Evolutionary conservation across 2,797 vertebrate species (phyloP).

Genomic region (Zenarchopterus dispar): DNA sequence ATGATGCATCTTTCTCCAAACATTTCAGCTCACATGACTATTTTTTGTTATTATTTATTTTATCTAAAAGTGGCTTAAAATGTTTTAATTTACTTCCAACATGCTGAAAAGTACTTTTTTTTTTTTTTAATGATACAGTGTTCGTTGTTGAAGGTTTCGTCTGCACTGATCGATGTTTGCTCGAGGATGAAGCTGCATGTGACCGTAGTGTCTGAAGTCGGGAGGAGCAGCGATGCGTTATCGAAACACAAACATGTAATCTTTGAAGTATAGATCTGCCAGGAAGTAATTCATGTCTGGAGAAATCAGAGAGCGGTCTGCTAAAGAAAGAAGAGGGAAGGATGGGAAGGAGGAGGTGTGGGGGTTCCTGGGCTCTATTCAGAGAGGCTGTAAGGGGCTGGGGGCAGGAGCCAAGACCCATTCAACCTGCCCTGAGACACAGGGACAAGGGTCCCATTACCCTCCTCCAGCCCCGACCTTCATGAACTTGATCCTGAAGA

Average conservation of each 20-base stretch:
- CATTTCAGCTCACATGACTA: too few species aligned
- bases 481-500: slow-evolving; percentile 68
- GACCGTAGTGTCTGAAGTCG: slow-evolving; percentile 20
- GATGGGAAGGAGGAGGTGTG: too few species aligned
- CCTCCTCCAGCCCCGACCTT: slow-evolving; percentile 59
- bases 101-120: too few species aligned
- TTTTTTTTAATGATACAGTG: too few species aligned
- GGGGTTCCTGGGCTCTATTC: slow-evolving; percentile 68
- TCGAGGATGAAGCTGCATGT: not conserved
- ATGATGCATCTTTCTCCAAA: too few species aligned
- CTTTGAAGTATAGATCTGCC: slow-evolving; percentile 82
- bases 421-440: slow-evolving; percentile 75
- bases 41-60: too few species aligned
- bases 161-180: too few species aligned
- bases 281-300: slow-evolving; percentile 71
- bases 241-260: slow-evolving; percentile 60
- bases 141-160: too few species aligned
- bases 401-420: slow-evolving; percentile 63
- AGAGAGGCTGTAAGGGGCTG: slow-evolving; percentile 53
- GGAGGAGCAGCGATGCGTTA: slow-evolving; percentile 16
- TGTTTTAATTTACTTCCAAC: too few species aligned
- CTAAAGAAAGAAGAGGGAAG: too few species aligned
- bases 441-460: slow-evolving; percentile 79
- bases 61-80: too few species aligned
- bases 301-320: slow-evolving; percentile 84